phyloP scores from a whole-genome alignment of 2,888 invertebrate genomes.

The Parnassius mnemosyne region DNA sequence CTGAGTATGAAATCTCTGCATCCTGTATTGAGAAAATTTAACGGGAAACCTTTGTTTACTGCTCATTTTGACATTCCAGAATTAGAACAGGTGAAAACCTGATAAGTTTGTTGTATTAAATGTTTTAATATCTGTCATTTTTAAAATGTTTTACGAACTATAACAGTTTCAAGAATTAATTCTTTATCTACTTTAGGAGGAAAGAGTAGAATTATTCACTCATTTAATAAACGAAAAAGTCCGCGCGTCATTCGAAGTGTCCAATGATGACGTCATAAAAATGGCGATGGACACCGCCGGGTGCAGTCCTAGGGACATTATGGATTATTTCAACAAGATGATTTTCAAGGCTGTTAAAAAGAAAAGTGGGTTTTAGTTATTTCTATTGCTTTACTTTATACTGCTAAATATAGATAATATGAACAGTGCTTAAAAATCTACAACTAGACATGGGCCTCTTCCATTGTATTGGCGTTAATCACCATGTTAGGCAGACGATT shows the following conservation, averaged over 20 bases:
- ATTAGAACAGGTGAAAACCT: slow-evolving; percentile 53
- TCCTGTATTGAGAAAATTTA: slow-evolving; percentile 57
- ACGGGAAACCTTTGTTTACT: slow-evolving; percentile 66
- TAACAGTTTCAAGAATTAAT: slow-evolving; percentile 41
- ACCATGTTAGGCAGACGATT: no score
- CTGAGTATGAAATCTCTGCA: slow-evolving; percentile 58
- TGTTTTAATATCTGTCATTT: not conserved
- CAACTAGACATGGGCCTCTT: no score
- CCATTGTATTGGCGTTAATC: no score
- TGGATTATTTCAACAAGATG: slow-evolving; percentile 85
- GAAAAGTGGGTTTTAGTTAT: slow-evolving; percentile 71
- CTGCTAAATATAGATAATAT: no score
- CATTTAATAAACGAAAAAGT: slow-evolving; percentile 78
- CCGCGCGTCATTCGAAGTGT: slow-evolving; percentile 66
- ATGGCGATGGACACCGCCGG: slow-evolving; percentile 86
- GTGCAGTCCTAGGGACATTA: slow-evolving; percentile 85
- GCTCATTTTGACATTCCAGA: slow-evolving; percentile 65
- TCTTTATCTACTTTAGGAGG: slow-evolving; percentile 62
- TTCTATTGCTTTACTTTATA: not conserved
- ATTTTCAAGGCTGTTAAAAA: slow-evolving; percentile 86
- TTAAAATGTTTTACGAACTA: not conserved
- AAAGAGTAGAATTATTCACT: slow-evolving; percentile 82
- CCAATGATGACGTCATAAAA: slow-evolving; percentile 79
- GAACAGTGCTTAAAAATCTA: no score
- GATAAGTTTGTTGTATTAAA: not conserved